Evolutionary conservation across 92 coral and sea anemone species (phyloP).

Genomic region (Palythoa heliodiscus): DNA sequence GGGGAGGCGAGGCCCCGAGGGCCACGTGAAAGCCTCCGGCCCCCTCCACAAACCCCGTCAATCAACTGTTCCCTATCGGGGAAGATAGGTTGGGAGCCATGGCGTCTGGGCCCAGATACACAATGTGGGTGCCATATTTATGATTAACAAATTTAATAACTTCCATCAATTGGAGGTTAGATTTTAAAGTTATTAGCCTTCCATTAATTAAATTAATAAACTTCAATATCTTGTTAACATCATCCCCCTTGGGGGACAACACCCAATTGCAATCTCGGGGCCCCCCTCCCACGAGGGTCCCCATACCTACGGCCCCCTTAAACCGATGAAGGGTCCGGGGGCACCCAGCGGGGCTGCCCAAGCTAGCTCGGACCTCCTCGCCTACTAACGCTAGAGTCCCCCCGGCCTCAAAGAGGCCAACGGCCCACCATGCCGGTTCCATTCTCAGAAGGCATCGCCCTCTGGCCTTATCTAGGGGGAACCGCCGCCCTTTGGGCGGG

Average conservation of each 20-base stretch:
- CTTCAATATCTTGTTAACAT: constrained; percentile 43
- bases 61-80: constrained; percentile 46
- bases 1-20: constrained; percentile 52
- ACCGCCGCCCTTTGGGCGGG: constrained; percentile 42
- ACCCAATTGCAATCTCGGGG: constrained; percentile 45
- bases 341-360: constrained; percentile 52
- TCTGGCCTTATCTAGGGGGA: constrained; percentile 38
- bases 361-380: constrained; percentile 45
- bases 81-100: constrained; percentile 40
- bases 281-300: constrained; percentile 46
- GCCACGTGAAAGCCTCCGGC: constrained; percentile 52
- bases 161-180: constrained; percentile 45
- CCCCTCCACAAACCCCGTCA: constrained; percentile 49
- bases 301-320: constrained; percentile 51
- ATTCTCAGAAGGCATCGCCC: constrained; percentile 44
- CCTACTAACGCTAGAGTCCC: constrained; percentile 49
- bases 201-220: constrained; percentile 45
- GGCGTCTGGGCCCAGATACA: constrained; percentile 49
- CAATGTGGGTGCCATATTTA: constrained; percentile 50
- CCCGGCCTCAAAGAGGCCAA: constrained; percentile 53
- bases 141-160: constrained; percentile 44
- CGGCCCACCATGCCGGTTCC: constrained; percentile 48
- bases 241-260: constrained; percentile 51
- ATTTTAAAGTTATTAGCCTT: constrained; percentile 48
- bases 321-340: constrained; percentile 49